These are phyloP conservation scores for Helleia helle DNA, from an alignment of 2,888 invertebrate species.

Conservation along the genomic window DNA sequence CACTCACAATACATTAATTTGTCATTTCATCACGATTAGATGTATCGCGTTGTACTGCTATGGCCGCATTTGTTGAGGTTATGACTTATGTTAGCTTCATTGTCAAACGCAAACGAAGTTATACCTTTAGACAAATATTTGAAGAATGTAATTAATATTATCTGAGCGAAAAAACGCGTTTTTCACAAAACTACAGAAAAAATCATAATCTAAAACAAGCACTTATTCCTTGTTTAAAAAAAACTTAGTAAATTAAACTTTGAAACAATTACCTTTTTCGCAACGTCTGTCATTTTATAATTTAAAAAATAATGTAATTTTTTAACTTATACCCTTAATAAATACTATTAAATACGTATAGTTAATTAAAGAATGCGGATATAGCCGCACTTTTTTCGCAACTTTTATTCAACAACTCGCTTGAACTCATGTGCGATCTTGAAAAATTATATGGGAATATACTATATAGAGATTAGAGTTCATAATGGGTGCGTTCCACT, in stretches of 20 bases:
- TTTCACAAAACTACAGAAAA: neutral
- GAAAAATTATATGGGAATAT: too few relatives aligned
- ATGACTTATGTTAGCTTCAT: constrained; percentile 7
- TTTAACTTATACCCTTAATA: constrained; percentile 11
- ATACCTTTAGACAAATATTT: too few relatives aligned
- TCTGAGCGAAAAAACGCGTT: neutral
- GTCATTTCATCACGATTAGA: constrained; percentile 4
- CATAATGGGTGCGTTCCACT: too few relatives aligned
- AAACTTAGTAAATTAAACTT: constrained; percentile 11
- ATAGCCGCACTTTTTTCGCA: constrained; percentile 20
- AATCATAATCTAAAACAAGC: neutral
- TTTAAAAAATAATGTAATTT: constrained; percentile 7
- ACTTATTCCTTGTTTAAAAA: constrained; percentile 8
- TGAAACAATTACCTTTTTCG: constrained; percentile 54
- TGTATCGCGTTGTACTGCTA: constrained; percentile 2
- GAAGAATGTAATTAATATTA: neutral
- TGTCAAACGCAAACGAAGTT: neutral
- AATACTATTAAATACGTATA: too few relatives aligned
- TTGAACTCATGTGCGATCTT: too few relatives aligned
- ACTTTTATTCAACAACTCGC: constrained; percentile 31
- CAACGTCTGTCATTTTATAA: constrained; percentile 60
- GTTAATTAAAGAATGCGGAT: constrained; percentile 10
- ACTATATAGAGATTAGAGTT: too few relatives aligned
- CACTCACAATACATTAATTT: constrained; percentile 3
- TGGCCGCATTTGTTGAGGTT: constrained; percentile 13